phyloP scores from a whole-genome alignment of 2,888 invertebrate species.

The Habroteleia sp. region DNA sequence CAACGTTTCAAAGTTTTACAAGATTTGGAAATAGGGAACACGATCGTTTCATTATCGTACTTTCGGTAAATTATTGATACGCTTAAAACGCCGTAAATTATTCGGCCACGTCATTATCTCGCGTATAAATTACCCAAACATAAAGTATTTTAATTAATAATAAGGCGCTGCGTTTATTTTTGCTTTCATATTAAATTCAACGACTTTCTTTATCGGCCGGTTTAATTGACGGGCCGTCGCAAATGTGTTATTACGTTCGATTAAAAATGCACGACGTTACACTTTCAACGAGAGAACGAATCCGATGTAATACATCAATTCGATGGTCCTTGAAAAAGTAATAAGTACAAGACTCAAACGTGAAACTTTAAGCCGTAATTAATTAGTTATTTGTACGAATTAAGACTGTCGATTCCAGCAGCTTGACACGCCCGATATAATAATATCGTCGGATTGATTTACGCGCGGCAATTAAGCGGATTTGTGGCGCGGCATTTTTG shows the following conservation, averaged over 20 bases:
- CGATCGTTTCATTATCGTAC: conserved; percentile 56
- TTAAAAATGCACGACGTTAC: conserved; percentile 52
- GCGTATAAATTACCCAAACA: conserved; percentile 58
- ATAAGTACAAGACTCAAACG: conserved; percentile 45
- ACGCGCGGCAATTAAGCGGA: conserved; percentile 11
- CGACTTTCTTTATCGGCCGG: conserved; percentile 56
- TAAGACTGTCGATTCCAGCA: conserved; percentile 44
- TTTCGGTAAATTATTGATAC: conserved; percentile 62
- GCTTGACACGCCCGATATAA: conserved; percentile 24
- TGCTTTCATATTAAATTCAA: conserved; percentile 33
- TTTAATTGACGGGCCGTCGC: conserved; percentile 53
- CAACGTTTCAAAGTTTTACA: conserved; percentile 57
- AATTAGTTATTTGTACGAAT: conserved; percentile 56
- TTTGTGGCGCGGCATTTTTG: conserved; percentile 5
- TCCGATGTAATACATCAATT: conserved; percentile 51
- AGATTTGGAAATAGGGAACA: conserved; percentile 58
- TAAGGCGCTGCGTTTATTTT: conserved; percentile 46
- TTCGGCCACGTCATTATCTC: conserved; percentile 42
- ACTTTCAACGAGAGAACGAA: conserved; percentile 43
- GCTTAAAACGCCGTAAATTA: conserved; percentile 53
- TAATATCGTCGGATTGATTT: conserved; percentile 26
- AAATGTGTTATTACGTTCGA: conserved; percentile 61
- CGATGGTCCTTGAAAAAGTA: conserved; percentile 50
- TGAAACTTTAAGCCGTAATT: conserved; percentile 47
- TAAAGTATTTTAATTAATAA: conserved; percentile 59